Evolutionary conservation across 2,888 invertebrate genomes (phyloP).

Genomic region (Lycia hirtaria): DNA sequence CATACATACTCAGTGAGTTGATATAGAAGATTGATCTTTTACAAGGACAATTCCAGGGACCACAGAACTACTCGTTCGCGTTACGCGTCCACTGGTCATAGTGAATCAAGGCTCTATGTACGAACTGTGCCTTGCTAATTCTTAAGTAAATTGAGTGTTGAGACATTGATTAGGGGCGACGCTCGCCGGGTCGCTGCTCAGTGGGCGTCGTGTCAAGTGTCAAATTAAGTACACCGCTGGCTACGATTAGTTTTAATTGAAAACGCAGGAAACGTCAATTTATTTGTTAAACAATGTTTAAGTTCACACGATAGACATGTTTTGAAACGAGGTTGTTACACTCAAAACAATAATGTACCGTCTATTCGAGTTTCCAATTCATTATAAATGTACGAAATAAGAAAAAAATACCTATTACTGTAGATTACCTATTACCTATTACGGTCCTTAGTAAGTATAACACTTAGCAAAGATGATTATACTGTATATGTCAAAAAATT

Average conservation of each 20-base stretch:
- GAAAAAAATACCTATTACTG: neutral
- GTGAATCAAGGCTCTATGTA: too few species aligned
- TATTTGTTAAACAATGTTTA: conserved; percentile 35
- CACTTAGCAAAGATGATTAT: too few species aligned
- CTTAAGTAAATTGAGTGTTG: too few species aligned
- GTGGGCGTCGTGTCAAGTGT: conserved; percentile 7
- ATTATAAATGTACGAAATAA: neutral
- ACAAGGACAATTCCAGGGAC: too few species aligned
- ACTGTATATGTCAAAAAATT: too few species aligned
- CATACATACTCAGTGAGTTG: too few species aligned
- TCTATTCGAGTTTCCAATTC: neutral
- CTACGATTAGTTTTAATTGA: conserved; percentile 38
- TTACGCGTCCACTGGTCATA: too few species aligned
- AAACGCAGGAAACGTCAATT: conserved; percentile 36
- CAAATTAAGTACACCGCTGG: conserved; percentile 28
- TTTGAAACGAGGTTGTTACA: conserved; percentile 34
- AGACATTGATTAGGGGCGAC: too few species aligned
- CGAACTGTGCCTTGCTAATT: too few species aligned
- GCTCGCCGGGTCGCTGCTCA: neutral
- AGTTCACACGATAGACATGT: conserved; percentile 31
- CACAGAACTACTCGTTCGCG: too few species aligned
- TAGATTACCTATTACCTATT: neutral
- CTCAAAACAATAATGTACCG: conserved; percentile 21
- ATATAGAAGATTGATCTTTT: too few species aligned
- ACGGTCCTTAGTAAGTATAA: too few species aligned